A percentile compares a stretch with the other conserved stretches of the same genome.
Conservation (phyloP, 2,113 vertebrate genomes). For the Paratilapia polleni region DNA sequence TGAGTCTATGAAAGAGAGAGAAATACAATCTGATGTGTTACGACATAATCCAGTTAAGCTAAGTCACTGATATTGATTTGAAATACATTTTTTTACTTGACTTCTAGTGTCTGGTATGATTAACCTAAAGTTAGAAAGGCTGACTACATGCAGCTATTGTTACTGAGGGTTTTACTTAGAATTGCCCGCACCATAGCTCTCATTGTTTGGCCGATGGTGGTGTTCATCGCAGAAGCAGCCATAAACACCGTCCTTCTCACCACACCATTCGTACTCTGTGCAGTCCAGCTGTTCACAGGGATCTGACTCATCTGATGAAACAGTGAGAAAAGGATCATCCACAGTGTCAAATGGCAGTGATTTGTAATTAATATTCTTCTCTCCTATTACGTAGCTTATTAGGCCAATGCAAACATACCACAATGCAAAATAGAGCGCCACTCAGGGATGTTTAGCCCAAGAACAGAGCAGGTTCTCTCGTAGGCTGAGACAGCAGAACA, state of each 20-base stretch:
- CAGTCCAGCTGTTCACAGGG: conserved; percentile 70
- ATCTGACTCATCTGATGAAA: conserved; percentile 41
- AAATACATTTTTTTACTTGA: background rate
- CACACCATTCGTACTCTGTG: conserved; percentile 74
- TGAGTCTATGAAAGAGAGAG: conserved; percentile 47
- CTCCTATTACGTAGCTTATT: too few relatives aligned
- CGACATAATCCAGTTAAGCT: background rate
- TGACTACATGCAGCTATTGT: background rate
- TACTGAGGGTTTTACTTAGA: background rate
- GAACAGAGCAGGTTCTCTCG: conserved; percentile 49
- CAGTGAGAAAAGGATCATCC: background rate
- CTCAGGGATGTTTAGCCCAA: conserved; percentile 37
- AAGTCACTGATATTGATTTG: background rate
- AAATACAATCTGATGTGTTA: background rate
- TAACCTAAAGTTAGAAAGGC: background rate
- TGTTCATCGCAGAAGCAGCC: conserved; percentile 76
- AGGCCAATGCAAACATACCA: background rate
- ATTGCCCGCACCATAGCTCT: conserved; percentile 53
- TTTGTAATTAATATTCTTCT: too few relatives aligned
- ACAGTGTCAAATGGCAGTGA: background rate
- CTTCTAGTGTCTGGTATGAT: too few relatives aligned
- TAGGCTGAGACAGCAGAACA: conserved; percentile 68
- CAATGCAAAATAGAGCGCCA: conserved; percentile 59
- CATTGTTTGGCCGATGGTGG: conserved; percentile 30
- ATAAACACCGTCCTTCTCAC: conserved; percentile 62